Conservation (phyloP, 2,888 invertebrate species). For the Tetranychus piercei region DNA sequence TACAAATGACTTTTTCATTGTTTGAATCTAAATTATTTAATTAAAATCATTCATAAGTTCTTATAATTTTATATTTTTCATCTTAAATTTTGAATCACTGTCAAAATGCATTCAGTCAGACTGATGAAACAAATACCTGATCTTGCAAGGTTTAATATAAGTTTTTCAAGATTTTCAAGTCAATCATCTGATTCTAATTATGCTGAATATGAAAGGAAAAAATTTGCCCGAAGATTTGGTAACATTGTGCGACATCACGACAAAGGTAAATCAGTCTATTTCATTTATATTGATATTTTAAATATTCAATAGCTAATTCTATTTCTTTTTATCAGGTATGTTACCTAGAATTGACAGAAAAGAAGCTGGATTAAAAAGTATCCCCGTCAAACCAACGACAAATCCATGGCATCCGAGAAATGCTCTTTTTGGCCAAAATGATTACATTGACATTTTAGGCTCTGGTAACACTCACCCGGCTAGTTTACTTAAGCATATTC, state of each 20-base stretch:
- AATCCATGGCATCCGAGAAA: conserved; percentile 55
- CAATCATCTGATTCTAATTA: background rate
- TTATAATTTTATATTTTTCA: too few relatives aligned
- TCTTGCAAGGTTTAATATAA: too few relatives aligned
- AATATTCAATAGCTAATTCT: background rate
- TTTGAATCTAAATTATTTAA: too few relatives aligned
- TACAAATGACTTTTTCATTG: too few relatives aligned
- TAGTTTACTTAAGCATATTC: conserved; percentile 61
- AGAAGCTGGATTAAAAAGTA: background rate
- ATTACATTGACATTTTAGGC: conserved; percentile 84
- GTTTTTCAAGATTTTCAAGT: background rate
- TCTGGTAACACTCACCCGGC: conserved; percentile 62
- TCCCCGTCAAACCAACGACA: conserved; percentile 24
- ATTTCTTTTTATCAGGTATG: background rate
- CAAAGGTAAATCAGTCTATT: background rate
- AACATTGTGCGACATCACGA: background rate
- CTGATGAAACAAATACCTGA: too few relatives aligned
- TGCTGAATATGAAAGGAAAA: conserved; percentile 3
- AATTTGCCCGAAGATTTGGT: conserved; percentile 7
- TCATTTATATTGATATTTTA: background rate
- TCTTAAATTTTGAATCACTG: too few relatives aligned
- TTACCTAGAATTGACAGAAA: background rate
- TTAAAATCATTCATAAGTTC: too few relatives aligned
- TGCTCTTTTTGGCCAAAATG: conserved; percentile 82
- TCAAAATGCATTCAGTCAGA: too few relatives aligned